These are phyloP conservation scores for Cacoxenus indagator DNA, from an alignment of 2,888 invertebrate species.

Conservation along the genomic window DNA sequence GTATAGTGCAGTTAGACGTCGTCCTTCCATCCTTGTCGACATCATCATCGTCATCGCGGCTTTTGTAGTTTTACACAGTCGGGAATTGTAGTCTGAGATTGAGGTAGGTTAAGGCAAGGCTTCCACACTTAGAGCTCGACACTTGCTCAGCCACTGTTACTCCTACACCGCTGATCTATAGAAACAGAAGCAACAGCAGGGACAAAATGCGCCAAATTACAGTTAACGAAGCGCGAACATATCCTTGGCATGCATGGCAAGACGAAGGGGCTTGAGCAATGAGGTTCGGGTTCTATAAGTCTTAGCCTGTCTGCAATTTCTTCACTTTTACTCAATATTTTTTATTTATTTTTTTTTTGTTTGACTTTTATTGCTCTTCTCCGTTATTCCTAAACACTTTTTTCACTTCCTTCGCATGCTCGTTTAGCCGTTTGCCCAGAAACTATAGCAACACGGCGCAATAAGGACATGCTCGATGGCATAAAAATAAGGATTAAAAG, in stretches of 20 bases:
- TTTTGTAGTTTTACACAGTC: neutral
- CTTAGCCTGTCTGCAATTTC: conserved; percentile 13
- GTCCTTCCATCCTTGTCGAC: neutral
- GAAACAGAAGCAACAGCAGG: neutral
- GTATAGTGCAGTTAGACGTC: conserved; percentile 3
- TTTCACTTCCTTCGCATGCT: neutral
- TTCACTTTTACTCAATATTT: neutral
- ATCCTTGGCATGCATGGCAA: conserved; percentile 43
- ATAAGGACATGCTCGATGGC: conserved; percentile 8
- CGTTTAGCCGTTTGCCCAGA: neutral
- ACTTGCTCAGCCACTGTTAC: neutral
- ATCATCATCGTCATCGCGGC: conserved; percentile 1
- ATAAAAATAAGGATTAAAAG: conserved; percentile 39
- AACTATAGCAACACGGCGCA: neutral
- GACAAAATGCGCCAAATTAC: conserved; percentile 57
- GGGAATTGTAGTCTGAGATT: neutral
- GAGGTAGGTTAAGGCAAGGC: neutral
- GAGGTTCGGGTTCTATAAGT: conserved; percentile 23
- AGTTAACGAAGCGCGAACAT: conserved; percentile 66
- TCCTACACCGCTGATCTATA: neutral
- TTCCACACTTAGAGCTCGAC: neutral
- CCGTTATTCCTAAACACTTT: neutral
- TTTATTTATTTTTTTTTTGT: conserved; percentile 14
- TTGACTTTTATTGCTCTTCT: neutral
- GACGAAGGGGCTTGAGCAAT: conserved; percentile 5